Base-by-base conservation (phyloP, 2,797 vertebrate genomes). In the Triplophysa yarkandensis region DNA sequence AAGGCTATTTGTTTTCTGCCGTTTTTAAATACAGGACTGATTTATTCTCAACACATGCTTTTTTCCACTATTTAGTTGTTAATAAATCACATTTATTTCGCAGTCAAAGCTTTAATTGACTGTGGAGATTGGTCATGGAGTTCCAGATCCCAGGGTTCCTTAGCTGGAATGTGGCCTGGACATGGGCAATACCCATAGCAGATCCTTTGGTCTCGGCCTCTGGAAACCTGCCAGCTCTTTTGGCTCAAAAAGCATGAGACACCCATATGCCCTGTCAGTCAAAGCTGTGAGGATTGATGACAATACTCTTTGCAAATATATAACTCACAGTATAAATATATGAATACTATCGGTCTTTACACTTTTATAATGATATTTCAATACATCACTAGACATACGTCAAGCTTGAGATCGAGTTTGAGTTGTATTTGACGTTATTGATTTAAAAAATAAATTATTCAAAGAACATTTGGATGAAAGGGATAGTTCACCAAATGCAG, bases 161-260 rank as follows among this genome's bases (percentile, higher is more conserved):
- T 7, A 48, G 52, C 25, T 41, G 74, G 86, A 90, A 88, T 85
- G 85, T 81, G 39, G 66, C 63, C 77, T 4, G 55, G 81, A 87
- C 70, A 83, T 65, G 73, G 65, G 83, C 83, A 85, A 85, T 78
- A 62, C 67, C 86, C 69, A 17, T 85, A 67, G 62, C 82, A 78
- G 86, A 89, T 87, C 77, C 77, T 77, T 87, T 83, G 48, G 79
- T 88, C 75, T 87, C 77, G 61, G 78, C 80, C 19, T 65, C 46
- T 67, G 71, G 46, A 71, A 64, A 43, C 81, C 62, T 66, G 84
- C 82, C 80, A 74, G 19, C 30, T 48, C 50, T 70, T 79, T 66
- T 71, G 79, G 70, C 68, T 48, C 55, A 71, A 61, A 50, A 50
- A 64, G 14, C 75, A 50, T 67, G 61, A 32, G 21, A 41, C 41